Conservation (phyloP, 1,140 invertebrate genomes). For the Drosophila insularis region DNA sequence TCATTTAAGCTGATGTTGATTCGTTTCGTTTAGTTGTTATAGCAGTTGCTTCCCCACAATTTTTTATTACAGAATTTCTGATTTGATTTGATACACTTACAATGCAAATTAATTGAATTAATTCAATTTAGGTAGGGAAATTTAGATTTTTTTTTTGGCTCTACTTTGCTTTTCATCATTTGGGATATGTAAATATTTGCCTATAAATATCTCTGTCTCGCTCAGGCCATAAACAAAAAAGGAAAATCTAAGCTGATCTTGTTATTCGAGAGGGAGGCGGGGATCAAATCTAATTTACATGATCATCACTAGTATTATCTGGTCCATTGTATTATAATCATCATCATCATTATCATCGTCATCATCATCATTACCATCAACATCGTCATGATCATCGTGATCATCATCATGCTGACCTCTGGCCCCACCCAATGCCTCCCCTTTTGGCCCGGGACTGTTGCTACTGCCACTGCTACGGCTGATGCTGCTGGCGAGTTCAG, state of each 20-base stretch:
- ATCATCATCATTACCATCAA: constrained; percentile 58
- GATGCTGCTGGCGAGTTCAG: constrained; percentile 65
- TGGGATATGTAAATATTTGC: constrained; percentile 20
- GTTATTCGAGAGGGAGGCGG: constrained; percentile 43
- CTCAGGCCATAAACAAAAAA: constrained; percentile 3
- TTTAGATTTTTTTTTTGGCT: constrained; percentile 35
- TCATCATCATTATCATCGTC: constrained; percentile 26
- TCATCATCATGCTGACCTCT: constrained; percentile 56
- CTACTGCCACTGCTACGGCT: not conserved
- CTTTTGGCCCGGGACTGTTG: constrained; percentile 29
- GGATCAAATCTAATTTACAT: constrained; percentile 81
- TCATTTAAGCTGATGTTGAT: constrained; percentile 50
- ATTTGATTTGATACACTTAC: constrained; percentile 67
- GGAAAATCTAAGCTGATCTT: constrained; percentile 8
- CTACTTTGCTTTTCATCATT: constrained; percentile 19
- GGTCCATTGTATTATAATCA: constrained; percentile 80
- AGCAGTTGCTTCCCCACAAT: constrained; percentile 55
- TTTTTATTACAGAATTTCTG: constrained; percentile 70
- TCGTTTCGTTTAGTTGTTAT: constrained; percentile 50
- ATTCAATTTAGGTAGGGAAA: constrained; percentile 67
- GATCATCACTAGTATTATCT: constrained; percentile 80
- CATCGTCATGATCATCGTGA: constrained; percentile 21
- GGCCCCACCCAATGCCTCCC: constrained; percentile 45
- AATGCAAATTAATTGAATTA: constrained; percentile 81
- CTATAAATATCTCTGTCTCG: constrained; percentile 30